These are phyloP conservation scores for Sebastes cheni DNA, from an alignment of 2,797 vertebrate species.

Conservation along the genomic window DNA sequence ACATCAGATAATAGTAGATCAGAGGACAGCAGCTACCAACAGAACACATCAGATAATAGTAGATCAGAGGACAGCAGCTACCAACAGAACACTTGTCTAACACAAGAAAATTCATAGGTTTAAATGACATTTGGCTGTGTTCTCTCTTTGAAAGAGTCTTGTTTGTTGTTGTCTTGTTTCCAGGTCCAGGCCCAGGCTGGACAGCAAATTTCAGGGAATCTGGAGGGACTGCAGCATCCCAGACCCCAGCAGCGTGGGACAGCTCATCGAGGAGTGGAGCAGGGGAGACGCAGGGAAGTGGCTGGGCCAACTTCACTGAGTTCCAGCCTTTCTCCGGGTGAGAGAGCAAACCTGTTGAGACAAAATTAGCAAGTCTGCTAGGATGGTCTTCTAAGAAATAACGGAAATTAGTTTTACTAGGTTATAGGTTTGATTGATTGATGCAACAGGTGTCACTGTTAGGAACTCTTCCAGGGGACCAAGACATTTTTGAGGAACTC, in stretches of 20 bases:
- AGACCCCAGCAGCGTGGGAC: slow-evolving; percentile 84
- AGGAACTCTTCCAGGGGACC: no score
- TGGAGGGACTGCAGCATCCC: slow-evolving; percentile 70
- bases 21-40: not conserved
- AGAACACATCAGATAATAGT: slow-evolving; percentile 44
- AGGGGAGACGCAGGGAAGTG: slow-evolving; percentile 77
- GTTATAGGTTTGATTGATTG: no score
- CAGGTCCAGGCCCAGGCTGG: slow-evolving; percentile 78
- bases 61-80: not conserved
- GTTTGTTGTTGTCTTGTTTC: not conserved
- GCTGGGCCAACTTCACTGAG: slow-evolving; percentile 93
- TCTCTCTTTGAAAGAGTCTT: not conserved
- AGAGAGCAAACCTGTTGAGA: not conserved
- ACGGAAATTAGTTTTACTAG: no score
- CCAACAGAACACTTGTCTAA: no score
- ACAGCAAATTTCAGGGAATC: slow-evolving; percentile 85
- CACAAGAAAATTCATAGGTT: no score
- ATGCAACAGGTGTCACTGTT: no score
- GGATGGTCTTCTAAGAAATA: not conserved
- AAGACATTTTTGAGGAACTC: no score
- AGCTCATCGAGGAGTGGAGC: slow-evolving; percentile 49
- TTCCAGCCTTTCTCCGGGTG: slow-evolving; percentile 95
- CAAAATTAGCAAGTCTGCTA: not conserved
- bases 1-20: slow-evolving; percentile 44
- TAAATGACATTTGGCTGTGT: no score